phyloP scores from a whole-genome alignment of 2,797 vertebrate genomes.

The Urosaurus nigricauda region DNA sequence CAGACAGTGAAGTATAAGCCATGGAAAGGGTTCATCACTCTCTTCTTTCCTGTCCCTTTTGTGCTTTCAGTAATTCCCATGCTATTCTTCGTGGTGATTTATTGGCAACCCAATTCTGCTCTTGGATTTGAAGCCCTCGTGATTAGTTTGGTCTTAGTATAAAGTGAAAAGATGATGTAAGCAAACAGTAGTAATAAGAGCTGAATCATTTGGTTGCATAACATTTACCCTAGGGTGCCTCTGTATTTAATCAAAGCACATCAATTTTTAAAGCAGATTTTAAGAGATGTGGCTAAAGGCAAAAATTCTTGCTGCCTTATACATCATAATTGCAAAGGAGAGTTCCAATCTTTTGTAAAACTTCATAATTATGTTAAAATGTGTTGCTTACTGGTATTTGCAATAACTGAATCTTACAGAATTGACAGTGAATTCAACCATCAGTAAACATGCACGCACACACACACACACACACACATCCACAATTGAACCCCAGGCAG shows the following conservation, averaged over 20 bases:
- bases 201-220: constrained; percentile 14
- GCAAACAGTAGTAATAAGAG: neutral
- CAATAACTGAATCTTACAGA: neutral
- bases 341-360: constrained; percentile 6
- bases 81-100: neutral
- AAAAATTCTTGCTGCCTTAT: neutral
- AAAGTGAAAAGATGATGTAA: constrained; percentile 9
- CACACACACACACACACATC: no score
- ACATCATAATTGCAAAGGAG: neutral
- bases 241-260: constrained; percentile 11
- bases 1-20: neutral
- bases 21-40: neutral
- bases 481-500: neutral
- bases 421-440: neutral
- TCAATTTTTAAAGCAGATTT: neutral
- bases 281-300: neutral
- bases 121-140: neutral
- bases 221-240: neutral
- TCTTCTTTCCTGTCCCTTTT: neutral
- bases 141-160: neutral
- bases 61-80: neutral
- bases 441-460: neutral
- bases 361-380: constrained; percentile 24
- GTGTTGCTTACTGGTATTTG: constrained; percentile 5
- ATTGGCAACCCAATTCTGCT: neutral